phyloP scores from a whole-genome alignment of 2,888 invertebrate genomes.

The Copidosoma aretas region DNA sequence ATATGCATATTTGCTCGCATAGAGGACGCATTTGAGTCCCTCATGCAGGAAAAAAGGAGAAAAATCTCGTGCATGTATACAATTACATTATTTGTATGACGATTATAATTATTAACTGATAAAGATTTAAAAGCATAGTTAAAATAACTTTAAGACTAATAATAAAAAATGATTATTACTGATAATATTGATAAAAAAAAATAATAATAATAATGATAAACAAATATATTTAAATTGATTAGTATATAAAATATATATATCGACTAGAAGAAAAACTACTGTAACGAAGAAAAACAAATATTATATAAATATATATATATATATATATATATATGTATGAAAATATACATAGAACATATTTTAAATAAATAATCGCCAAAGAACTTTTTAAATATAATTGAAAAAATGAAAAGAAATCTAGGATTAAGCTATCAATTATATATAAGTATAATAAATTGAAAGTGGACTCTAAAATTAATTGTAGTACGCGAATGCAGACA shows the following conservation, averaged over 20 bases:
- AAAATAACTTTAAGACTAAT: slow-evolving; percentile 7
- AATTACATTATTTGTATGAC: slow-evolving; percentile 52
- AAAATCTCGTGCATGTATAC: slow-evolving; percentile 41
- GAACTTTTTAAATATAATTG: no score
- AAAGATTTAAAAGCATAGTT: neutral
- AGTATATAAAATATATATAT: slow-evolving; percentile 39
- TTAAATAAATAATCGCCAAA: no score
- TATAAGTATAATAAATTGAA: no score
- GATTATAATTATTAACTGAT: slow-evolving; percentile 36
- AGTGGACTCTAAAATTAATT: slow-evolving; percentile 62
- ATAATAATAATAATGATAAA: slow-evolving; percentile 6
- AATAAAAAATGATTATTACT: slow-evolving; percentile 15
- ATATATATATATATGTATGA: no score
- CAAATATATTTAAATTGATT: slow-evolving; percentile 46
- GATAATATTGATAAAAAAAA: neutral
- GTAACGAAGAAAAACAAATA: no score
- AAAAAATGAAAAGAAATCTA: no score
- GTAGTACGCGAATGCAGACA: slow-evolving; percentile 38
- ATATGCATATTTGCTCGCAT: neutral
- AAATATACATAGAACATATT: no score
- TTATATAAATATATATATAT: no score
- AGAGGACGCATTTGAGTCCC: neutral
- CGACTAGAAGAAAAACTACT: slow-evolving; percentile 23
- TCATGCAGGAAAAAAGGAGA: slow-evolving; percentile 4
- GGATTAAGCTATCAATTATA: no score